Evolutionary conservation across 2,888 invertebrate genomes (phyloP), one percentile per base, ranked within the genome.

Genomic region (Latrodectus hesperus): DNA sequence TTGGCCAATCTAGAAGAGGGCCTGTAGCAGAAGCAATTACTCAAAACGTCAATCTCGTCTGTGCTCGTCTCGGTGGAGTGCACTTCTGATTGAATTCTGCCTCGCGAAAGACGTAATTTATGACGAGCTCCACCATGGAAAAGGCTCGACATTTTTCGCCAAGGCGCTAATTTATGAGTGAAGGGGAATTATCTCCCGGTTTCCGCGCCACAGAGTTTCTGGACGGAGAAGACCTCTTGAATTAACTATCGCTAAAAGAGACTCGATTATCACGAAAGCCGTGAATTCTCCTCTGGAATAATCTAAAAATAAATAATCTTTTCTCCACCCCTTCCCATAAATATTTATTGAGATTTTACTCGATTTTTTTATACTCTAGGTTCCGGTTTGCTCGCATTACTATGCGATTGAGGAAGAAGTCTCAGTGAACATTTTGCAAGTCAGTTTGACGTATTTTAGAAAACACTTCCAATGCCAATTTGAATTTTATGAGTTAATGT

Each of bases 161-260:
- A 65, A 73, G 81, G 81, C 84, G 80, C 26, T 86, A 86, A 86
- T 86, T 86, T 86, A 86, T 86, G 64, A 75, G 84, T 72, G 65
- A 72, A 64, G 64, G n/a, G 65, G 76, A 86, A 86, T 86, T 86
- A 86, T 86, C 85, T 86, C 70, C 38, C 76, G 38, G 70, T 74
- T 86, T 80, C 75, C 85, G 79, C 79, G 52, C 80, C 80, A 80
- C 53, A 51, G 75, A 75, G 73, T 70, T 64, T 75, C 53, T 52
- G 83, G 38, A 60, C 60, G n/a, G 12, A 16, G 52, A 72, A 77
- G 64, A 76, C 17, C 53, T 52, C 75, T 75, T 75, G 85, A 86
- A 86, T 86, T 86, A 80, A 74, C 65, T 52, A 64, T 26, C 80
- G 84, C 60, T 16, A 86, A 85, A 86, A 86, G 85, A 75, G 77